Evolutionary conservation across 2,113 vertebrate genomes (phyloP), one percentile per base, ranked within the genome.

Genomic region (Henicopernis longicauda): DNA sequence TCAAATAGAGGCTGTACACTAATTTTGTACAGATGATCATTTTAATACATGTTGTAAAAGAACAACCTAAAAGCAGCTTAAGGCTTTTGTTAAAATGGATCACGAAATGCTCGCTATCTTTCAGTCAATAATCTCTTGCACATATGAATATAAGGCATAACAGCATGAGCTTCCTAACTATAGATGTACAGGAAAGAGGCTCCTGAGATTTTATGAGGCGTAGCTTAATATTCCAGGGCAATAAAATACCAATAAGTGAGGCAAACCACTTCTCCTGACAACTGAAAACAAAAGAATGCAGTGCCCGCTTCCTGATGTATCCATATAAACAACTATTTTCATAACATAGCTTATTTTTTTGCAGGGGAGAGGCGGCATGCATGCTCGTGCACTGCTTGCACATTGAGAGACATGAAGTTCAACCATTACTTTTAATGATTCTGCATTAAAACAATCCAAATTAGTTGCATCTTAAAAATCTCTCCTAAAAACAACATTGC

Each of bases 1-100:
- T 82, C 84, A 91, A 94, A 93, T 4, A 88, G 50, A 90, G 31
- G 44, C 36, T 71, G 40, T 54, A 92, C 34, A 34, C 52, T 92
- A 89, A 89, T 95, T 93, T 95, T 77, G 23, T 86, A 61, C 52
- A 65, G 77, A 91, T 57, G 44, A 59, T 72, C 42, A 49, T 78
- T 94, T 86, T 89, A 94, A 90, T 87, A 79, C 62, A 29, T 47
- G 67, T 47, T 89, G 82, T 89, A 94, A 94, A 92, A 89, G 52
- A 92, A 84, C 57, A 89, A 89, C 36, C 85, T 81, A 89, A 95
- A 86, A 95, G 91, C 82, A 87, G 73, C 73, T 94, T 92, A 92
- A 82, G 70, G 73, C 44, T 95, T 86, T 94, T 82, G 71, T 62
- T 96, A n/a, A 95, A 95, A 94, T 38, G 54, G 84, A 94, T 91